These are phyloP conservation scores for Chelmon rostratus DNA, from an alignment of 2,797 vertebrate genomes.

Conservation along the genomic window DNA sequence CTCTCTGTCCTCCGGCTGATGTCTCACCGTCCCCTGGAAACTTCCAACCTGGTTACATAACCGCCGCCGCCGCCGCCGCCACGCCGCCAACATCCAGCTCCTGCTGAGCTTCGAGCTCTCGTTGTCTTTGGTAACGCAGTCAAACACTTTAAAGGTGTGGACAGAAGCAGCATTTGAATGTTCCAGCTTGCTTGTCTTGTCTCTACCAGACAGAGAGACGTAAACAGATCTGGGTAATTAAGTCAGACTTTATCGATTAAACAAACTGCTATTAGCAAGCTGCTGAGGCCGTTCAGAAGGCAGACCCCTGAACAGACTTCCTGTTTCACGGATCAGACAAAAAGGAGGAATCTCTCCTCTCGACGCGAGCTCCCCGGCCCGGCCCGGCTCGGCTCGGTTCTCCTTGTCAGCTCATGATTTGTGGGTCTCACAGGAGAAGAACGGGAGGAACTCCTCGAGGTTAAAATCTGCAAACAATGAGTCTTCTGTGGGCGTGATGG, in stretches of 20 bases:
- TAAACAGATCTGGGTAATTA: slow-evolving; percentile 6
- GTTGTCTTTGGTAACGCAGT: not conserved
- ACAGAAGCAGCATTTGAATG: not conserved
- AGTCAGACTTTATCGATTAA: slow-evolving; percentile 22
- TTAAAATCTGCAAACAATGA: slow-evolving; percentile 87
- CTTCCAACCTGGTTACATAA: slow-evolving; percentile 33
- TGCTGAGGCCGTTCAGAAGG: slow-evolving; percentile 1
- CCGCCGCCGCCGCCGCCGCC: not conserved
- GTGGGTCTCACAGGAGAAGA: slow-evolving; percentile 75
- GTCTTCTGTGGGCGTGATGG: slow-evolving; percentile 67
- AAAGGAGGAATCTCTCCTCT: slow-evolving; percentile 15
- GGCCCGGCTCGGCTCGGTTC: slow-evolving; percentile 5
- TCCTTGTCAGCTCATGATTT: slow-evolving; percentile 73
- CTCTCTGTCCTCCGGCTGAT: slow-evolving; percentile 36
- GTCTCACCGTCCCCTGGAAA: slow-evolving; percentile 15
- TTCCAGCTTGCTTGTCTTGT: not conserved
- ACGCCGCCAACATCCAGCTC: not conserved
- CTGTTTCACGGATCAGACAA: not conserved
- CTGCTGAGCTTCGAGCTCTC: slow-evolving; percentile 1
- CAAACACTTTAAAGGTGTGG: not conserved
- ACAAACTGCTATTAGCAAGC: slow-evolving; percentile 25
- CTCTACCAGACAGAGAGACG: not conserved
- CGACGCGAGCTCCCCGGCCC: slow-evolving; percentile 1
- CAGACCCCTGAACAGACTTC: slow-evolving; percentile 16
- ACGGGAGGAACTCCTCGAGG: slow-evolving; percentile 77